These are phyloP conservation scores for Malthinus seriepunctatus DNA, from an alignment of 2,888 invertebrate species.

Conservation along the genomic window DNA sequence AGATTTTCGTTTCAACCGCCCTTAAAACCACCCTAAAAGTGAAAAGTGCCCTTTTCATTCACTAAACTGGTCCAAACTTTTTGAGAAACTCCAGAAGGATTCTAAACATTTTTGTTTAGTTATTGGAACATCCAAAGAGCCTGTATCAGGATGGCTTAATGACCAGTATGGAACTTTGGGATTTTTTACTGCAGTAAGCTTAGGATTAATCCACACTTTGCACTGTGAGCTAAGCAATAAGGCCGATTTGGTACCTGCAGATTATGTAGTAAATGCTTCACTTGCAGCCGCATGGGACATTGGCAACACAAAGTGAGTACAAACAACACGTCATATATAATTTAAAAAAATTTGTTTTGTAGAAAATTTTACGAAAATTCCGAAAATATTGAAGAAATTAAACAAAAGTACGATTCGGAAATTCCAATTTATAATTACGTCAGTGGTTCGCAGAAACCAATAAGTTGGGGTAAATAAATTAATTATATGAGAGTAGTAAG, in stretches of 20 bases:
- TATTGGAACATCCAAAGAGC: conserved; percentile 70
- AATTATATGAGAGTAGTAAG: too few relatives aligned
- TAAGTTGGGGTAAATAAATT: conserved; percentile 34
- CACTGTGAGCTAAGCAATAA: conserved; percentile 69
- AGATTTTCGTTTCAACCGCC: too few relatives aligned
- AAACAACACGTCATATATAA: too few relatives aligned
- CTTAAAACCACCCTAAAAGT: background rate
- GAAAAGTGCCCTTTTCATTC: too few relatives aligned
- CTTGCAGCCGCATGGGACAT: conserved; percentile 76
- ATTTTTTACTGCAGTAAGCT: conserved; percentile 71
- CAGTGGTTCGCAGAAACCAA: conserved; percentile 29
- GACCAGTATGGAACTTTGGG: conserved; percentile 89
- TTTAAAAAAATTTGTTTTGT: background rate
- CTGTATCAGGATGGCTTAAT: conserved; percentile 85
- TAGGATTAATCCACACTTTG: conserved; percentile 74
- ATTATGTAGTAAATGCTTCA: conserved; percentile 79
- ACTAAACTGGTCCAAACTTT: too few relatives aligned
- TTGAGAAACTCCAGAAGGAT: too few relatives aligned
- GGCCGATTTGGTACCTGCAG: conserved; percentile 78
- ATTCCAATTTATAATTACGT: conserved; percentile 24
- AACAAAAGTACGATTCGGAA: background rate
- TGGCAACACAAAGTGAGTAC: conserved; percentile 29
- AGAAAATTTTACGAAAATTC: conserved; percentile 13
- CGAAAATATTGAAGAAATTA: background rate
- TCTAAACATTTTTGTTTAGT: conserved; percentile 55